A percentile compares a stretch with the other conserved stretches of the same genome.
Conservation (phyloP, 2,113 vertebrate species). For the Odobenus rosmarus region DNA sequence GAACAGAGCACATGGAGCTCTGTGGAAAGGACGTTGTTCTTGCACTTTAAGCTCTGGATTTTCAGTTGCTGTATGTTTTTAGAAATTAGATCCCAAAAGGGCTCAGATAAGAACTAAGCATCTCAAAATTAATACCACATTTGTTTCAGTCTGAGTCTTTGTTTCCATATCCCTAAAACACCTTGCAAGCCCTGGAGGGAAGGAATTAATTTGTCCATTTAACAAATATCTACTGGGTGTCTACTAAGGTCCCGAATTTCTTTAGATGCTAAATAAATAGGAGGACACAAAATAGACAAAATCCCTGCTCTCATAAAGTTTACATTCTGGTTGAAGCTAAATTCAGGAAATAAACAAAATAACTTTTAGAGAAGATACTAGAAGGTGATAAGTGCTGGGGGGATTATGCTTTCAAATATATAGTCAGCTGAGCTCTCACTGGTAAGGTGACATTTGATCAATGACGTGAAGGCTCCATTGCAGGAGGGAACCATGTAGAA, state of each 20-base stretch:
- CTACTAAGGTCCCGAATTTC: not conserved
- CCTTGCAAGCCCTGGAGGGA: not conserved
- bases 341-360: not conserved
- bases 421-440: not conserved
- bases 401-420: not conserved
- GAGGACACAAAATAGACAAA: not conserved
- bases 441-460: not conserved
- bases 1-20: not conserved
- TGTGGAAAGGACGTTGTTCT: not conserved
- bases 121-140: slow-evolving; percentile 1
- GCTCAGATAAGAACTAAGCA: not conserved
- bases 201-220: slow-evolving; percentile 39
- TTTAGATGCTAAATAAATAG: not conserved
- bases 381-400: not conserved
- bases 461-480: not conserved
- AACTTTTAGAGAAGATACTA: not conserved
- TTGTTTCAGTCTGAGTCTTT: slow-evolving; percentile 21
- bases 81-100: not conserved
- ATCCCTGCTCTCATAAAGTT: not conserved
- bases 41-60: not conserved
- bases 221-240: not conserved
- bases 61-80: not conserved
- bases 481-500: not conserved
- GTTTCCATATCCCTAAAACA: slow-evolving; percentile 7
- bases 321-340: not conserved